Evolutionary conservation across 2,797 vertebrate genomes (phyloP), one percentile per base, ranked within the genome.

Genomic region (Hydrocynus forskahlii): DNA sequence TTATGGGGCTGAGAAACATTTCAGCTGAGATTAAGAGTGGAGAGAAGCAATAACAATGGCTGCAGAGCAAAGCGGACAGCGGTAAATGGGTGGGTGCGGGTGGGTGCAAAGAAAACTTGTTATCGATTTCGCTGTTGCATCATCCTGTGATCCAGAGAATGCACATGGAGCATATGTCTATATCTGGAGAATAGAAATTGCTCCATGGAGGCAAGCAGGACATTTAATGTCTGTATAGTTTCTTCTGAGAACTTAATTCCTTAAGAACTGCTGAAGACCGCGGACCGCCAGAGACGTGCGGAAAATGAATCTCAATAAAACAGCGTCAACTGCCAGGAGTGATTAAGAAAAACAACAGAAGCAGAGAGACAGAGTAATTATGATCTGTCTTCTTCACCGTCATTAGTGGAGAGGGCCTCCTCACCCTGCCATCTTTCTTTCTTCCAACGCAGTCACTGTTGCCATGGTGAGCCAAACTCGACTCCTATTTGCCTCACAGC

Each of bases 361-460:
- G 74, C 50, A 40, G 73, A 69, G 83, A 84, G 79, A 83, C 66
- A 67, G 84, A 86, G 84, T 85, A 86, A 88, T 88, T 87, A 84
- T 25, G 76, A 78, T 81, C 64, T 5, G 80, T 84, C 79, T 83
- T 84, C 73, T 82, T 86, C 86, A 80, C 75, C 70, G 76, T 80
- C 76, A 43, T 87, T 87, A 85, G 62, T 60, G 45, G 43, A 55
- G 25, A 60, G 59, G 80, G 64, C 86, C 78, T 82, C 50, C 71
- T 81, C 83, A 84, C 83, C 84, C 70, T 69, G 76, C 78, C 86
- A 80, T 81, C 80, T 75, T 80, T 74, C 79, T 84, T 71, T 81
- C 84, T 43, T 76, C 74, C 43, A 63, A 67, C 50, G 48, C 62
- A 21, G 71, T 78, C 76, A 35, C 76, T 68, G 84, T 85, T 87